Base-by-base conservation (phyloP, 2,797 vertebrate genomes). In the Perdix hodgsoniae region DNA sequence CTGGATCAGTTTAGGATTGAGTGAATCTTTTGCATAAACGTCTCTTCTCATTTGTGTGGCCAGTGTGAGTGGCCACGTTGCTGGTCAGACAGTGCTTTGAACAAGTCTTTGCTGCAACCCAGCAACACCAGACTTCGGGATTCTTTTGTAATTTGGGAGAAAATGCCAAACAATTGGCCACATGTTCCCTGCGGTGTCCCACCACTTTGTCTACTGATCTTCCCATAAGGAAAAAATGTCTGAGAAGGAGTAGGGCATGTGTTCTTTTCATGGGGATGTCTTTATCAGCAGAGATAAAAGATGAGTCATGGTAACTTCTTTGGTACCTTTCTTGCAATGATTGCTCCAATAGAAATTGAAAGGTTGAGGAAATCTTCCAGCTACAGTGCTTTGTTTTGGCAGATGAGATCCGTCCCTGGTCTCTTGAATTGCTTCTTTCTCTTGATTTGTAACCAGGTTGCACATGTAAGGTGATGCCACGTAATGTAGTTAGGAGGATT, bases 21-120 rank as follows among this genome's bases (percentile, higher is more conserved):
- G 82, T 29, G 45, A 89, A 74, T 27, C 65, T 78, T 92, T 81
- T 83, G 24, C 29, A 1, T 70, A 31, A 74, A 40, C 52, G n/a
- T 29, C 15, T 78, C 29, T 65, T 80, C 26, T 0, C 2, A 0
- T 67, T 93, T 76, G 8, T 12, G 1, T 65, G 76, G 52, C 64
- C 26, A n/a, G 1, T 2, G 4, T 40, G 44, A 37, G 35, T 1
- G 0, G 77, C 50, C 4, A 2, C 0, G 0, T 39, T 94, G 75
- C 35, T 72, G 57, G 77, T 29, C 14, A 59, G 44, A 40, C 17
- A 54, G 22, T 2, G 1, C 50, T 69, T 83, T 64, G 56, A 79
- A 47, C 11, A 17, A 4, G 1, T 44, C n/a, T 65, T 80, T 35
- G 21, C 23, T 69, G 73, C 1, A 7, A 14, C 37, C 21, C 42